Evolutionary conservation across 2,888 invertebrate species (phyloP), one percentile per base, ranked within the genome.

Genomic region (Epinotia demarniana): DNA sequence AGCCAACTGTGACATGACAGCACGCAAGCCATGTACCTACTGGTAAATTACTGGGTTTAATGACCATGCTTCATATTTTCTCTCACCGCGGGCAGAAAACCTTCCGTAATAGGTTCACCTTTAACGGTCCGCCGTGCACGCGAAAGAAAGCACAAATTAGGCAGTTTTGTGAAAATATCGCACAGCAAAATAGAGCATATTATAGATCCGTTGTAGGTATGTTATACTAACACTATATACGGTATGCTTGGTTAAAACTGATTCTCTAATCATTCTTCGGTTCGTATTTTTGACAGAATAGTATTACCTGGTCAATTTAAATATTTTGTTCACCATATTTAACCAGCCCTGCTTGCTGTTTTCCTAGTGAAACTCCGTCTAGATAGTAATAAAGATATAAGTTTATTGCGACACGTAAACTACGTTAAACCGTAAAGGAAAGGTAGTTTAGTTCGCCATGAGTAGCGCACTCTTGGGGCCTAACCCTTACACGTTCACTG

Each of bases 351-450:
- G 16, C 55, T 49, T 23, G 19, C 72, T 39, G 5, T 19, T 27
- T 46, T 62, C 53, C 49, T 43, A 49, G 60, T 66, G 55, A 73
- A 70, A 73, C 69, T 64, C 49, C 43, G 64, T 63, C 58, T 49
- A 73, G 76, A 73, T 76, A 73, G 18, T 60, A 68, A 73, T 76
- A 73, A 76, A 76, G 76, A 76, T 76, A 76, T 66, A 39, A 64
- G 43, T 75, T 75, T 71, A 75, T 71, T 53, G 53, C 75, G 60
- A 53, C 75, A 70, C 58, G 69, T 19, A 33, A 63, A 43, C 16
- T 39, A 71, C 58, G 23, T 61, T 73, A 33, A 63, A 58, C 49
- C 16, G 60, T 62, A 55, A 73, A 73, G 73, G 73, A 68, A 73
- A 53, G 73, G 73, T 27, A 67, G 23, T 62, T 60, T 16, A 12